Base-by-base conservation (phyloP, 2,797 vertebrate genomes). In the Chloroceryle amazona region DNA sequence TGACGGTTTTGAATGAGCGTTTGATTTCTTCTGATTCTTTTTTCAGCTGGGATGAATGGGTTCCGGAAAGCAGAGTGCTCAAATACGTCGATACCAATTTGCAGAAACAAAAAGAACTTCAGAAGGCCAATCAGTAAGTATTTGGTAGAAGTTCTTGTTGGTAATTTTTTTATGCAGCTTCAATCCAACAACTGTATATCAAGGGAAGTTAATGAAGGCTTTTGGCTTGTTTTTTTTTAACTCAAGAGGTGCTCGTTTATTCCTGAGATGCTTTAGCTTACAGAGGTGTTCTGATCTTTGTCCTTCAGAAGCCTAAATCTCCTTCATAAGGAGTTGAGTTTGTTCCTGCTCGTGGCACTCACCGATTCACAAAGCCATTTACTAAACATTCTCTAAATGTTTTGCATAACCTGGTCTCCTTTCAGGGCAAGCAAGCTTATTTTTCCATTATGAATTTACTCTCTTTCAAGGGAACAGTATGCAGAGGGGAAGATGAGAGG, bases 51-150 rank as follows among this genome's bases (percentile, higher is more conserved):
- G 99, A 99, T 99, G 99, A 99, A 99, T 99, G 99, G 99, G 99
- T 99, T 98, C 99, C 99, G 98, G 99, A 99, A 98, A 99, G 99
- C 98, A 98, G 99, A 98, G 99, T 99, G 82, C 99, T 99, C 97
- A 99, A 99, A 98, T 99, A 99, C 98, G 99, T 99, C 98, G 99
- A 99, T 96, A 99, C 99, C 98, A 99, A 99, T 97, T 98, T 99
- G 98, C 99, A 99, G 98, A 99, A 99, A 98, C 99, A 99, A 98
- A 99, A 99, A 98, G 99, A 99, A 98, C 99, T 99, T 98, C 99
- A 99, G 96, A 99, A 99, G 98, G 99, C 99, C 95, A 99, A 99
- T 97, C 99, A 99, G 99, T 99, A 97, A 99, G 99, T 99, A 46
- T 52, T 35, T 63, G 26, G 84, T 41, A 7, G 11, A 19, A 57